Conservation (phyloP, 2,113 vertebrate genomes). For the Fulmarus glacialis region DNA sequence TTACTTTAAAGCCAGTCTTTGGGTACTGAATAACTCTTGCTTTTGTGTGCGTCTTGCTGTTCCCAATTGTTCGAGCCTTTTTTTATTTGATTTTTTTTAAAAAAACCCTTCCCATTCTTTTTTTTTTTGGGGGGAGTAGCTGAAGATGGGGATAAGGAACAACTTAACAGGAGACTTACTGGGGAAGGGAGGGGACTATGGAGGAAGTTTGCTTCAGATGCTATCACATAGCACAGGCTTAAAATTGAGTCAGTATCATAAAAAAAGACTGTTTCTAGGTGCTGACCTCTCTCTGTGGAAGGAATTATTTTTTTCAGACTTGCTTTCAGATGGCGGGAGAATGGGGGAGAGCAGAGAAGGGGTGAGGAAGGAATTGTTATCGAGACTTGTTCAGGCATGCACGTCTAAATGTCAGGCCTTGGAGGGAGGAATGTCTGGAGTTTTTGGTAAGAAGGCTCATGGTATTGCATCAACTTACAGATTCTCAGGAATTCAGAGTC, state of each 20-base stretch:
- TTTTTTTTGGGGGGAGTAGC: neutral
- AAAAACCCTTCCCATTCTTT: neutral
- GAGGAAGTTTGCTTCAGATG: conserved; percentile 1
- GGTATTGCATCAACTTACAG: neutral
- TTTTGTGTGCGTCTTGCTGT: neutral
- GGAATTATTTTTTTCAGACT: neutral
- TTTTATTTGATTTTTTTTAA: neutral
- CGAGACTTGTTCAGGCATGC: conserved; percentile 14
- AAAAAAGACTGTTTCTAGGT: neutral
- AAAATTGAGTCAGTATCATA: neutral
- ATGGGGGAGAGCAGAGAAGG: neutral
- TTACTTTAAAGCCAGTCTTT: neutral
- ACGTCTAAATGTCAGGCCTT: conserved; percentile 20
- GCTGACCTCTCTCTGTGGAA: neutral
- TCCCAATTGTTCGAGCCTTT: neutral
- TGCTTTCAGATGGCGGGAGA: neutral
- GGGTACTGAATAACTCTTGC: neutral
- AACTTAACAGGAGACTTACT: neutral
- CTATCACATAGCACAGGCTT: neutral
- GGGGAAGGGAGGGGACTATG: neutral
- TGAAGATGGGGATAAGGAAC: neutral
- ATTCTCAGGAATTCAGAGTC: neutral
- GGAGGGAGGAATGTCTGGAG: conserved; percentile 29
- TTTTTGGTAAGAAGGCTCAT: neutral
- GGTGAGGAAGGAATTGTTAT: neutral